Base-by-base conservation (phyloP, 2,888 invertebrate species). In the Gasteruption jaculator region DNA sequence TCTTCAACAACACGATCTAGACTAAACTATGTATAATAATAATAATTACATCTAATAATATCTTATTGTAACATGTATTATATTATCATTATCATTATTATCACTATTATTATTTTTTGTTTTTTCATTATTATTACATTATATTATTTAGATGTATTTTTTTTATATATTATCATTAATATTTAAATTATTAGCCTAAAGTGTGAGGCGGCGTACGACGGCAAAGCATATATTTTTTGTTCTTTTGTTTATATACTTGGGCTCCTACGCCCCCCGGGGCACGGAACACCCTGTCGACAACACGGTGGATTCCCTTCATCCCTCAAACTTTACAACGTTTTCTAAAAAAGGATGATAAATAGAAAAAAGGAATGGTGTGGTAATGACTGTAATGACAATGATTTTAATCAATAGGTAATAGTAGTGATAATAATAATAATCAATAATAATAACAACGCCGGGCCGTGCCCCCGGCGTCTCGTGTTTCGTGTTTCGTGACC, bases 1-100 rank as follows among this genome's bases (percentile, higher is more conserved):
- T 66, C 60, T 60, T 69, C 64, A 70, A 70, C 68, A 69, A 68
- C 68, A 69, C 69, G 67, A 67, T 67, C 69, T 70, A 70, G 58
- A 66, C 69, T 69, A 69, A 65, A 68, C 66, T 67, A 70, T 70
- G 61, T 64, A 70, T 70, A 70, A 70, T 70, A 68, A 70, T 70
- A 70, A 70, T 70, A 68, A 70, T 70, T 68, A 70, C 69, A 68
- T 69, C 69, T 70, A 70, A 68, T 69, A 70, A 68, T 70, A 70
- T 68, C 69, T 69, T 70, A 70, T 63, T 63, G 56, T 70, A 69
- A 70, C 69, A 70, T 67, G 65, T 68, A 69, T 66, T 63, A 64
- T 64, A 69, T 67, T 64, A 66, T 68, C 55, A 58, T 63, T 56
- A 63, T 60, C 49, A 54, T 56, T 51, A 58, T 52, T 54, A 54